Base-by-base conservation (phyloP, 1,140 invertebrate genomes). In the Leptopilina clavipes region DNA sequence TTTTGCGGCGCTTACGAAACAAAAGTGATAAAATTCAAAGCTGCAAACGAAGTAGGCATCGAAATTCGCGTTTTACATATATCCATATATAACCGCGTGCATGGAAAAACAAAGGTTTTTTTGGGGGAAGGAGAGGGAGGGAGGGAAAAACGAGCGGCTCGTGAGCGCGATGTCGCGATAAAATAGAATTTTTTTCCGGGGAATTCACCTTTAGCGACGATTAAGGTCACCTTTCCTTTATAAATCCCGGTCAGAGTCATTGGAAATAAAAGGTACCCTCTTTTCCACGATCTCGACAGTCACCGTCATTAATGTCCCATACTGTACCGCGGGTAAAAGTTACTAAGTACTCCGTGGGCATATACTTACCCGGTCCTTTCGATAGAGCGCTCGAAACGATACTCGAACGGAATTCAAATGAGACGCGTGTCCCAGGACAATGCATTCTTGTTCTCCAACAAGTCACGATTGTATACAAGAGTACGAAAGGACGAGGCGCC, bases 331-430 rank as follows among this genome's bases (percentile, higher is more conserved):
- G 75, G 81, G 81, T 82, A 82, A 82, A 82, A 82, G 81, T 82
- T 82, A 82, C 81, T 77, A 79, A 74, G 76, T 77, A 82, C 76
- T 80, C 78, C 70, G 77, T 6, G 37, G 37, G 37, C 37, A 70
- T 82, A 54, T 17, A 22, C n/a, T 81, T 81, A 82, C 86, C 84
- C 82, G 75, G 80, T 85, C 83, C 84, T 87, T 85, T 85, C 85
- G 9, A 40, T 40, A 87, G 85, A 81, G 79, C 83, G 77, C 37
- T 40, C 37, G 37, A 40, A 82, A 83, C 79, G 86, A 85, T 86
- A 86, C 85, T 76, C 82, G 84, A 77, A 79, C 83, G 83, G 87
- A 87, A 88, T 89, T 86, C 84, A 86, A 89, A 89, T 87, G 87
- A 87, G 85, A 86, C 83, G 81, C 80, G 81, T 82, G 80, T 86